Base-by-base conservation (phyloP, 1,140 invertebrate species). In the Drosophila kohkoa region DNA sequence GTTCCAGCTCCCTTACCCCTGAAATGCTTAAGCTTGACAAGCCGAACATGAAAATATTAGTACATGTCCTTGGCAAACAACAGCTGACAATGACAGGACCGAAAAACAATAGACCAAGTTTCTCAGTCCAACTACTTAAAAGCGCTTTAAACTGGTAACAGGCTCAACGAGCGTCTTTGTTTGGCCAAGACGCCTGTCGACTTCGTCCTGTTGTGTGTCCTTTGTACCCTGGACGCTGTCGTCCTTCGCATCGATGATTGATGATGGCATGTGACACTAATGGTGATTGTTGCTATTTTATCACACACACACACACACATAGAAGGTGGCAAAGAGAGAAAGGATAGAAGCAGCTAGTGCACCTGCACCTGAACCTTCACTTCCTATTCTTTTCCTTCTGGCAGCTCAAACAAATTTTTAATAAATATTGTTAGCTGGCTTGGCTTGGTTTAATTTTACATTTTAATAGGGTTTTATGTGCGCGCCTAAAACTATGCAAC, bases 211-310 rank as follows among this genome's bases (percentile, higher is more conserved):
- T 71, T 41, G 30, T 20, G 49, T 57, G 51, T 48, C 2, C 49
- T 52, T 2, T 48, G 45, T 48, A 16, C 1, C 72, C n/a, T 72
- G 82, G 83, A 65, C 81, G 16, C 60, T 72, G 68, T 65, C 55
- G 48, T 63, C 25, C 66, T 71, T 65, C 60, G 55, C 51, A 72
- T 79, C 81, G 75, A 89, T 89, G 85, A 89, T 89, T 89, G 85
- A 89, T 89, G 85, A 89, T 83, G 86, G 68, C 81, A 49, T 81
- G 81, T 85, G 85, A 89, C 85, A 89, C 81, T 89, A 89, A 89
- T 89, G 85, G 86, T 89, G 86, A 90, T 89, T 89, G 85, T 89
- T 89, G 85, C 85, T 89, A 71, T 89, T 89, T 89, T 85, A 82
- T 89, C 86, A 89, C 78, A 85, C 16, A 57, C 25, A 57, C n/a